Evolutionary conservation across 2,888 invertebrate genomes (phyloP), one percentile per base, ranked within the genome.

Genomic region (Acronicta leporina): DNA sequence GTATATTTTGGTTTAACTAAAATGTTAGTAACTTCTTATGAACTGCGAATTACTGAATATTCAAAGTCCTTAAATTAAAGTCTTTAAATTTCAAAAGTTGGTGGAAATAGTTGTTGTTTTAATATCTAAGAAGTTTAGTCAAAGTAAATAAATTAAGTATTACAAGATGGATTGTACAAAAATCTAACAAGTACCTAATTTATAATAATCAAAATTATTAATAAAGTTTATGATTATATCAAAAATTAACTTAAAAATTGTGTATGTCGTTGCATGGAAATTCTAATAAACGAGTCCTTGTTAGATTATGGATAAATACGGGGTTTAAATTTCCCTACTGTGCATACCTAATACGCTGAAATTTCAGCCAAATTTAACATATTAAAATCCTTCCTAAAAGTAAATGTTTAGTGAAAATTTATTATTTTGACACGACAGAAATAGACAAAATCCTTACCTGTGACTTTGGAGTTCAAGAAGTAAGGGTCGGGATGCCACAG

Each of bases 401-500:
- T 5, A 27, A 27, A 27, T 27, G 3, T 6, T 0, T 27, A 27
- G 5, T 27, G 5, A 30, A 7, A 2, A 5, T 30, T 9, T 33
- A 4, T 11, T 11, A 33, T 33, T 33, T 11, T 0, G 7, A 9
- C 10, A 11, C 33, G 11, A 11, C 10, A 33, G 10, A 33, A 33
- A 4, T n/a, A 4, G 2, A 0, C 6, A 27, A 33, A 6, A 38
- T 44, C 7, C 41, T 83, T 90, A 97, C 97, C 97, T 86, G 97
- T 97, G 50, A 97, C 96, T 95, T 98, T 97, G 2, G 97, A 97
- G 89, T 97, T 97, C 41, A 97, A 91, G 87, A 98, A 97, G 87
- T 97, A 98, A 27, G 97, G 96, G 90, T 98, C 97, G 0, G 97
- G 97, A 83, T 97, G 97, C 97, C 97, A 98, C n/a, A 98, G 94